These are phyloP conservation scores for Pandemis cinnamomeana DNA, from an alignment of 2,888 invertebrate genomes.

Conservation along the genomic window DNA sequence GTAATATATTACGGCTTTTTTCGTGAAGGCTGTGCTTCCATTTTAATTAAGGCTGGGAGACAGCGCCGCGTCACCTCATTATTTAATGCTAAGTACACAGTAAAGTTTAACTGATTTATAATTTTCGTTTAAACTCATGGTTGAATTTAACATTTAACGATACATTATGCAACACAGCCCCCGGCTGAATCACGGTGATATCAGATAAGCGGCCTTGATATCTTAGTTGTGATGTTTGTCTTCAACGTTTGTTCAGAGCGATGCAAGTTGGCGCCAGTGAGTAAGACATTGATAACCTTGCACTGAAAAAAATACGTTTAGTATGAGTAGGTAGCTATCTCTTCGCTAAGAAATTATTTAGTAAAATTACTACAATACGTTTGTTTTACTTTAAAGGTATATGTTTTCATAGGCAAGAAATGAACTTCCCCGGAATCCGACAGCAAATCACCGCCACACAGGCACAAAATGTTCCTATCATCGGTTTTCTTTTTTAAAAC, in stretches of 20 bases:
- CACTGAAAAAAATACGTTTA: not conserved
- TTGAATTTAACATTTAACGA: conserved; percentile 19
- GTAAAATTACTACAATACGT: not conserved
- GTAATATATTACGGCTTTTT: conserved; percentile 25
- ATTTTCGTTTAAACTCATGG: not conserved
- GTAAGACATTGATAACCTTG: conserved; percentile 13
- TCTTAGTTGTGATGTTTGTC: conserved; percentile 34
- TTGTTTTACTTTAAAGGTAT: not conserved
- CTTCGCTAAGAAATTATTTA: not conserved
- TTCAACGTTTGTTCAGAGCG: conserved; percentile 37
- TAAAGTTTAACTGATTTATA: not conserved
- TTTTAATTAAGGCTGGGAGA: conserved; percentile 20
- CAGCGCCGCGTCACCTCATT: not conserved
- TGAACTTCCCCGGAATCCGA: not conserved
- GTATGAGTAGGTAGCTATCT: not conserved
- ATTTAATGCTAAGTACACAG: not conserved
- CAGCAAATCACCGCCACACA: no score
- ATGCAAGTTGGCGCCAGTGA: conserved; percentile 37
- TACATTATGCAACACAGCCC: conserved; percentile 21
- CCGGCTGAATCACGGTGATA: conserved; percentile 23
- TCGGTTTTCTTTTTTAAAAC: no score
- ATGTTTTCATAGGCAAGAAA: not conserved
- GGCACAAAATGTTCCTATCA: no score
- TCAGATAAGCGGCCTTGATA: conserved; percentile 45
- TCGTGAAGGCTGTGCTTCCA: conserved; percentile 3